Base-by-base conservation (phyloP, 2,888 invertebrate genomes). In the Ctena decussata region DNA sequence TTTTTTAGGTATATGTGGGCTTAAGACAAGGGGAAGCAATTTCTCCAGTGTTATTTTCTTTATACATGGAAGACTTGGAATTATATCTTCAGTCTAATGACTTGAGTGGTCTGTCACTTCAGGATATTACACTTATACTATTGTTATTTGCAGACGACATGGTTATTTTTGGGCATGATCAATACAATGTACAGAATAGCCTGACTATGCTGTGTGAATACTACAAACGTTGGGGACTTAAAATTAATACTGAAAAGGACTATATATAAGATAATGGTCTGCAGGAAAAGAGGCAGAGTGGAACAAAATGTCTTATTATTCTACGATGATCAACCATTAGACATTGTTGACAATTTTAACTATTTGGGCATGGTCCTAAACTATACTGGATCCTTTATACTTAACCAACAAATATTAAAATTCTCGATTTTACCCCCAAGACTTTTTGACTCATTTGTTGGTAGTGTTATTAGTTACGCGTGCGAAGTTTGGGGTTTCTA, bases 1-100 rank as follows among this genome's bases (percentile, higher is more conserved):
- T 32, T 35, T 30, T 35, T 69, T 12, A 69, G n/a, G n/a, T n/a
- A n/a, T n/a, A n/a, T n/a, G n/a, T n/a, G n/a, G n/a, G n/a, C n/a
- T n/a, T 69, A 69, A 69, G 37, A 69, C 69, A 69, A 37, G 69
- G 69, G 69, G 69, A 69, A 30, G 37, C 27, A 69, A 27, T 69
- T 12, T 69, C 69, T 5, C 69, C 69, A 21, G 15, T 69, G 11
- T 30, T 69, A 3, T 69, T 35, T 24, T 6, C 69, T 21, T 69
- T 69, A 27, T 69, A 27, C 32, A 37, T 69, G 24, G 69, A 69
- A 69, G 69, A 69, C n/a, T 37, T 27, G 21, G 53, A 53, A 21
- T 53, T 53, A 53, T 53, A 53, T 21, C 8, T 53, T 8, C 53
- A 53, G 53, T 15, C 53, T 18, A n/a, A 53, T 53, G 21, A n/a